A percentile compares a stretch with the other conserved stretches of the same genome.
Conservation (phyloP, 2,888 invertebrate genomes). For the Scaptomyza caliginosa region DNA sequence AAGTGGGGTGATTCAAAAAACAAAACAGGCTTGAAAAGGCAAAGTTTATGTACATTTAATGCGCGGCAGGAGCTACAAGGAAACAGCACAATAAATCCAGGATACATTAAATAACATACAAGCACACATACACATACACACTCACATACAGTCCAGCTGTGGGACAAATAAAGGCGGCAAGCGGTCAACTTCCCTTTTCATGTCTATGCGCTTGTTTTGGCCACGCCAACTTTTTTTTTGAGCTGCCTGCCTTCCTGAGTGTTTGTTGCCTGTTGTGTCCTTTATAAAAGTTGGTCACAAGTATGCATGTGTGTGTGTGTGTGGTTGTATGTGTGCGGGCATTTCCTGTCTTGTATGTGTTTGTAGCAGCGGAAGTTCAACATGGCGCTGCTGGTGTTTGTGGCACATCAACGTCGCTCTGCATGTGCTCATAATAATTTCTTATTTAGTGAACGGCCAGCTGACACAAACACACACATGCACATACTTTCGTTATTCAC, state of each 20-base stretch:
- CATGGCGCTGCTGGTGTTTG: slow-evolving; percentile 61
- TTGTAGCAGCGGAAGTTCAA: slow-evolving; percentile 64
- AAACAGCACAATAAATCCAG: slow-evolving; percentile 79
- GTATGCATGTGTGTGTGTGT: slow-evolving; percentile 9
- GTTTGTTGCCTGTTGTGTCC: slow-evolving; percentile 37
- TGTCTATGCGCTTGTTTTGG: slow-evolving; percentile 70
- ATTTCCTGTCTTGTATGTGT: slow-evolving; percentile 48
- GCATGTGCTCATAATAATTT: slow-evolving; percentile 75
- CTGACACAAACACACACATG: slow-evolving; percentile 11
- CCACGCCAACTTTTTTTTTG: slow-evolving; percentile 49
- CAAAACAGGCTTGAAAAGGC: slow-evolving; percentile 34
- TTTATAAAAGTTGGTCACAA: slow-evolving; percentile 64
- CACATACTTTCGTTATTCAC: not conserved
- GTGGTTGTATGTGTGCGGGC: slow-evolving; percentile 33
- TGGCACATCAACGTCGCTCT: slow-evolving; percentile 45
- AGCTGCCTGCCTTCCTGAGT: slow-evolving; percentile 20
- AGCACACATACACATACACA: slow-evolving; percentile 1
- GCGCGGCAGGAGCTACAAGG: slow-evolving; percentile 58
- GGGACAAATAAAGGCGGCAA: slow-evolving; percentile 51
- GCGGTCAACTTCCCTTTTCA: slow-evolving; percentile 77
- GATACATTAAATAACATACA: slow-evolving; percentile 79
- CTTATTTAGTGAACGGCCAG: slow-evolving; percentile 67
- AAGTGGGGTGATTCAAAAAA: slow-evolving; percentile 9
- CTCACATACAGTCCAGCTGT: not conserved
- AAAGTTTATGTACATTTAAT: slow-evolving; percentile 74